Conservation (phyloP, 2,888 invertebrate species). For the Theretra japonica region DNA sequence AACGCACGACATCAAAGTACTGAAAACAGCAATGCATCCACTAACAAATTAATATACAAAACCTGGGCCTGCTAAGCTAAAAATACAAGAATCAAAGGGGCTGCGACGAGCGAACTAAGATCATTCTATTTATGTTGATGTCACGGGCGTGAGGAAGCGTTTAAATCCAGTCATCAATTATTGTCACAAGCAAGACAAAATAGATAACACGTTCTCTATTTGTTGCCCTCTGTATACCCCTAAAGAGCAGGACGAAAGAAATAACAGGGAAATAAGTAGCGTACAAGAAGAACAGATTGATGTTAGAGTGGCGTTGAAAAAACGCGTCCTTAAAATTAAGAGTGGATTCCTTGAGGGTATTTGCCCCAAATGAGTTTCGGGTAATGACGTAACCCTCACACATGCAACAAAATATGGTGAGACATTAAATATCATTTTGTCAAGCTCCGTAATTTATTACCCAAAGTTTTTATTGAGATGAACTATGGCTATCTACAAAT, state of each 20-base stretch:
- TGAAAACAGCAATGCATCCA: conserved; percentile 64
- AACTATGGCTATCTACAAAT: conserved; percentile 66
- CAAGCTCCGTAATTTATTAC: conserved; percentile 76
- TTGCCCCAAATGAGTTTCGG: conserved; percentile 73
- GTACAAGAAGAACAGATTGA: conserved; percentile 73
- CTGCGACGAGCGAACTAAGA: conserved; percentile 74
- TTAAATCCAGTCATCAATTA: conserved; percentile 85
- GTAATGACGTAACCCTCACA: conserved; percentile 73
- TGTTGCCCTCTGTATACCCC: conserved; percentile 68
- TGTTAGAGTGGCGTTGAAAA: conserved; percentile 73
- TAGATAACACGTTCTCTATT: conserved; percentile 83
- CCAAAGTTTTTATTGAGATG: conserved; percentile 62
- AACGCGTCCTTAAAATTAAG: conserved; percentile 77
- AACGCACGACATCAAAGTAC: conserved; percentile 81
- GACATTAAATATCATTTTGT: conserved; percentile 82
- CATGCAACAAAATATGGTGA: conserved; percentile 62
- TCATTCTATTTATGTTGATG: conserved; percentile 84
- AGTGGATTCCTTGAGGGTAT: conserved; percentile 67
- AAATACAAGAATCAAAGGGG: conserved; percentile 84
- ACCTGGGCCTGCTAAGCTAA: conserved; percentile 76
- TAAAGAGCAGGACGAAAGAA: conserved; percentile 77
- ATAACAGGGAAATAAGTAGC: conserved; percentile 76
- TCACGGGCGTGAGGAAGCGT: conserved; percentile 85
- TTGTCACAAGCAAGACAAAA: conserved; percentile 83
- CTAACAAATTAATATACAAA: conserved; percentile 81